Conservation (phyloP, 2,888 invertebrate genomes). For the Brachyopa scutellaris region DNA sequence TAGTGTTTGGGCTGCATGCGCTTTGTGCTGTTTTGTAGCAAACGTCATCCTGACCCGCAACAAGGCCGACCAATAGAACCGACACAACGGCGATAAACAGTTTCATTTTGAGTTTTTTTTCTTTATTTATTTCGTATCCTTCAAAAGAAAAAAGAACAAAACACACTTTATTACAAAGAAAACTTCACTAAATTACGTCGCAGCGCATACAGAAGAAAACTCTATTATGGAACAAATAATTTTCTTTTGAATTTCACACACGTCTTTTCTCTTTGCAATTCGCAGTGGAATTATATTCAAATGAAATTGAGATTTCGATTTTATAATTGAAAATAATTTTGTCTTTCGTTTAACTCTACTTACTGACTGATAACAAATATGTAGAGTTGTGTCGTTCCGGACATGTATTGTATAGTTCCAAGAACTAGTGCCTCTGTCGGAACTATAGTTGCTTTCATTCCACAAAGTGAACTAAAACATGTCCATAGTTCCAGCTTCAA, state of each 20-base stretch:
- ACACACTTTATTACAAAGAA: background rate
- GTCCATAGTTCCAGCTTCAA: no score
- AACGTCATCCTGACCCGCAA: background rate
- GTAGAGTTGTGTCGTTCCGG: no score
- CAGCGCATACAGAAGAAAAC: constrained; percentile 4
- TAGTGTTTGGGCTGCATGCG: constrained; percentile 1
- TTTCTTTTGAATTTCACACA: background rate
- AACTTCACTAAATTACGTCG: constrained; percentile 21
- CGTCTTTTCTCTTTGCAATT: constrained; percentile 45
- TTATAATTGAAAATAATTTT: constrained; percentile 7
- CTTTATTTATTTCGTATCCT: constrained; percentile 19
- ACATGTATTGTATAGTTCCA: no score
- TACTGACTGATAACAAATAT: constrained; percentile 52
- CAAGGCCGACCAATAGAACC: constrained; percentile 18
- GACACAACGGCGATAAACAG: constrained; percentile 34
- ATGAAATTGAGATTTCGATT: background rate
- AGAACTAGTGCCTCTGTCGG: no score
- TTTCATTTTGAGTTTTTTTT: constrained; percentile 41
- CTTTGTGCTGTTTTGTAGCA: background rate
- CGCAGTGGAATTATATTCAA: background rate
- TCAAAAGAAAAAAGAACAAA: constrained; percentile 19
- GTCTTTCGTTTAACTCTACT: constrained; percentile 3
- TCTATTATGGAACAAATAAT: background rate
- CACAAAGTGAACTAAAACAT: no score
- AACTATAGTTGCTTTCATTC: no score